Base-by-base conservation (phyloP, 2,888 invertebrate genomes). In the Hirtodrosophila confusa region DNA sequence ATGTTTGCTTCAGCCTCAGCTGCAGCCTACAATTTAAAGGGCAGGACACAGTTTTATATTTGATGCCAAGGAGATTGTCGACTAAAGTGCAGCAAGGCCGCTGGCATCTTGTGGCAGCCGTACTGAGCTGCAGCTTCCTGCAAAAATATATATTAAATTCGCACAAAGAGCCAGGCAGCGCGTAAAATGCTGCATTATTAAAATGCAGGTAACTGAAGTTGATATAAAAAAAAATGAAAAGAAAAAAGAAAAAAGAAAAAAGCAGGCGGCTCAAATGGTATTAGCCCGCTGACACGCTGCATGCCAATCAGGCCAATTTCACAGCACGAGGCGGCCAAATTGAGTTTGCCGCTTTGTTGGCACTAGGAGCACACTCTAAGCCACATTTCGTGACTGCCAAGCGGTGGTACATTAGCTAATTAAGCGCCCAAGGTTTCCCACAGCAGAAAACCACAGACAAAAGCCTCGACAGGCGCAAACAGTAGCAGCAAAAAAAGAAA, bases 221-320 rank as follows among this genome's bases (percentile, higher is more conserved):
- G 41, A 44, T 41, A 31, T 6, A 31, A 3, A 31, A 31, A 31
- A 31, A 9, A n/a, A n/a, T n/a, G n/a, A n/a, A n/a, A 31, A 8
- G 2, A 31, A 1, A 17, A 6, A 31, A 31, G 31, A 31, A 31
- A 31, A 9, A 31, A 31, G 48, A 39, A 45, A 56, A 73, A 63
- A 33, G 27, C 27, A 24, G 17, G 11, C 17, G 11, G 54, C 66
- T 45, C 50, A 57, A 69, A 64, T 69, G 61, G 37, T 23, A 62
- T 54, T 65, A 54, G 39, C 37, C 45, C 29, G 44, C 45, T 53
- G 55, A 51, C 55, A 51, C 40, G 44, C 50, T 54, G 71, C 75
- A 69, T 68, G 72, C 61, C 85, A 79, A 80, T 80, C 70, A 74
- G 64, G 44, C 29, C 70, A 80, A 78, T 70, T 84, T 77, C 47